Evolutionary conservation across 2,888 invertebrate genomes (phyloP), one percentile per base, ranked within the genome.

Genomic region (Stenichneumon culpator): DNA sequence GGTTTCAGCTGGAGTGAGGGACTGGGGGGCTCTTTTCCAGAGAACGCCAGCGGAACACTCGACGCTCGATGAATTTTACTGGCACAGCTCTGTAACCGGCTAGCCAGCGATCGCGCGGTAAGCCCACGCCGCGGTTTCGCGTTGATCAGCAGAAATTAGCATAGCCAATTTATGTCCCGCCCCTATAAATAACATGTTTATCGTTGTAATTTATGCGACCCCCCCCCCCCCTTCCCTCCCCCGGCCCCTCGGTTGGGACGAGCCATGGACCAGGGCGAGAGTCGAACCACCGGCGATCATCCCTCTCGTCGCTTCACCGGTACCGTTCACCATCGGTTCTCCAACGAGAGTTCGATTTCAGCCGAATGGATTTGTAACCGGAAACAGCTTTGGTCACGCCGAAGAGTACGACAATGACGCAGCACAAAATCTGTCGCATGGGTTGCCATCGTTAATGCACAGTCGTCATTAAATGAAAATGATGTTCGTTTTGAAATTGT

Each of bases 181-280:
- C 90, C 83, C 93, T 93, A 93, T 93, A 93, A 93, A 93, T 93
- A 93, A 93, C 92, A 92, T 92, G 93, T 93, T 93, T 93, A 93
- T 92, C 93, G 92, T 92, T 91, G 92, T 92, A 93, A 93, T 93
- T 93, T 93, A 93, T 93, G 93, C 92, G 89, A 69, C 60, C 47
- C 36, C 39, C 36, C 52, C 73, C 63, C 65, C 11, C 67, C 39
- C n/a, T 11, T 2, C 7, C 39, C 2, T 1, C 39, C 39, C 14
- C 16, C 44, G 44, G 1, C 16, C 44, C 3, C 3, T 16, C 44
- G 44, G 44, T 44, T 4, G 50, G 50, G 81, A 39, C 50, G 65
- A 4, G 28, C 28, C 5, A 5, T n/a, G 54, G 39, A 77, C 68
- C 44, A 44, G 68, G 5, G 65, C 39, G 72, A 83, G 44, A 68